Base-by-base conservation (phyloP, 2,888 invertebrate species). In the Tenthredo scrophulariae region DNA sequence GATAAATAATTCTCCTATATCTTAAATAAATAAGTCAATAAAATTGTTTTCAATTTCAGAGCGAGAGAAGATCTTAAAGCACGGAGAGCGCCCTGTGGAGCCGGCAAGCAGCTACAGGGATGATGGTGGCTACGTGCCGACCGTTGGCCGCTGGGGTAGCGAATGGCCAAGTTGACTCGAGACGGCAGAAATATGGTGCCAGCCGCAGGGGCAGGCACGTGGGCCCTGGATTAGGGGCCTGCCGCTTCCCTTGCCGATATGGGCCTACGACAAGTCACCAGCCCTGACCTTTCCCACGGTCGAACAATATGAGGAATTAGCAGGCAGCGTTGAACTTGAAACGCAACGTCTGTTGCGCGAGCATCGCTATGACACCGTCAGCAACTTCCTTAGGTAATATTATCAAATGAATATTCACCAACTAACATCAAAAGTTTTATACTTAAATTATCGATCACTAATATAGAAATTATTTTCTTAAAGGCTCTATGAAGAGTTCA, bases 91-190 rank as follows among this genome's bases (percentile, higher is more conserved):
- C 94, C 93, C 94, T 94, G 94, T 93, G 91, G 93, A 93, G 93
- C 94, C 93, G 88, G 93, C 93, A 92, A 93, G 94, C 93, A 94
- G 93, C 94, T 94, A 92, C 94, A 94, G 94, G 93, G 94, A 95
- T 92, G 95, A 94, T 90, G 93, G 93, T 91, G 94, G 94, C 88
- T 95, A 95, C 92, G 95, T 96, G 94, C 97, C 97, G 94, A 95
- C 96, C 93, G 97, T 97, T 93, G 97, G 97, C 93, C 96, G 97
- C 90, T 98, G 97, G 97, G 98, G 97, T 94, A 96, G 97, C 95
- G 98, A 98, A 94, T 98, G 98, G 98, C 98, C 98, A 95, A 98
- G 98, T 98, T 98, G 98, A 98, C 98, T 98, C 98, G 97, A 96
- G 95, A 93, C 94, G 94, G 94, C 94, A 93, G 94, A 93, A 91